Evolutionary conservation across 2,888 invertebrate species (phyloP).

Genomic region (Dasysyrphus albostriatus): DNA sequence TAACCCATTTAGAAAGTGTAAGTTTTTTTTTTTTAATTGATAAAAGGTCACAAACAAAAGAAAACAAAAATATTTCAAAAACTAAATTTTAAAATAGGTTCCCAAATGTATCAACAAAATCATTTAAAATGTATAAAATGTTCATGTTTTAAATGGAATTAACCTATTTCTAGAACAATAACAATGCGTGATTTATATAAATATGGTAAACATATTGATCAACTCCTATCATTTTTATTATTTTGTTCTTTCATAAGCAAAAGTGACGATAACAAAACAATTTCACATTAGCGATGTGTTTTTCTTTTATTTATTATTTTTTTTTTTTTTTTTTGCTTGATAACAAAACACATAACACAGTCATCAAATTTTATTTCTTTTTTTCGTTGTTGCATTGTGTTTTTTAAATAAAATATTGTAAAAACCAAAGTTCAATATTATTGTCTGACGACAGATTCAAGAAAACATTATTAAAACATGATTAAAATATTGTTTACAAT

Average conservation of each 20-base stretch:
- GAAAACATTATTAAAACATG: conserved; percentile 9
- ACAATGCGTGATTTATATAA: not conserved
- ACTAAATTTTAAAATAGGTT: no score
- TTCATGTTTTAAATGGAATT: no score
- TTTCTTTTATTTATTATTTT: no score
- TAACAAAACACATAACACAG: conserved; percentile 2
- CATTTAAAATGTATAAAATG: no score
- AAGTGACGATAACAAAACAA: conserved; percentile 7
- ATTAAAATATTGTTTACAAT: conserved; percentile 35
- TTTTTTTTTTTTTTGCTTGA: not conserved
- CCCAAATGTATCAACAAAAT: no score
- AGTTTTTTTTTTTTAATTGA: no score
- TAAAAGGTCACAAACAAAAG: no score
- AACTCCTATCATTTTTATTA: not conserved
- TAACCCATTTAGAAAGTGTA: no score
- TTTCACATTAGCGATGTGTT: not conserved
- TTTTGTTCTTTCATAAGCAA: not conserved
- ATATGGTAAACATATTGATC: conserved; percentile 12
- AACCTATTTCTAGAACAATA: conserved; percentile 7
- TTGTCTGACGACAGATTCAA: conserved; percentile 47
- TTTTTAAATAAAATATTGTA: not conserved
- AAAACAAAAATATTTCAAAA: no score
- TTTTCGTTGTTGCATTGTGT: conserved; percentile 12
- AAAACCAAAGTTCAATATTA: conserved; percentile 50
- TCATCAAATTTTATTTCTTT: not conserved